Conservation (phyloP, 2,888 invertebrate species). For the Epistrophella euchroma region DNA sequence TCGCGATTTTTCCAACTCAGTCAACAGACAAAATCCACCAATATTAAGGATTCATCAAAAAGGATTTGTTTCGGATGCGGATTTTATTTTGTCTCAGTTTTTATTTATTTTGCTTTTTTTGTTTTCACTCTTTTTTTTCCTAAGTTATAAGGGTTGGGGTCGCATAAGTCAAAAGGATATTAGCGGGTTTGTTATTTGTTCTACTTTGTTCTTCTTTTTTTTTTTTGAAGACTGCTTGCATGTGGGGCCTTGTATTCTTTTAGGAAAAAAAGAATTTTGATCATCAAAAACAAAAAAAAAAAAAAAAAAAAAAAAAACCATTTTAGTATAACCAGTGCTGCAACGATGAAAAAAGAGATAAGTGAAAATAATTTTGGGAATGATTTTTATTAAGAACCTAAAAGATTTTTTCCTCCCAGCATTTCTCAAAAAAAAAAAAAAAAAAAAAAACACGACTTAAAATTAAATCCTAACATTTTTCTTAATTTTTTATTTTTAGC, state of each 20-base stretch:
- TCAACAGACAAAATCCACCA: constrained; percentile 74
- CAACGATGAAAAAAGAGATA: constrained; percentile 66
- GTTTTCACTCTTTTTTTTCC: neutral
- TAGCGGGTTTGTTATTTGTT: constrained; percentile 70
- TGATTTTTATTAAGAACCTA: constrained; percentile 73
- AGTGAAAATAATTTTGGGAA: constrained; percentile 71
- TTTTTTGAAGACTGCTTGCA: constrained; percentile 13
- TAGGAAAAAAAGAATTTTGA: constrained; percentile 56
- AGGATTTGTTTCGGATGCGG: constrained; percentile 69
- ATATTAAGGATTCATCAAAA: constrained; percentile 75
- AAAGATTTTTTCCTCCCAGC: constrained; percentile 2
- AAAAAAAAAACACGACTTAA: constrained; percentile 48
- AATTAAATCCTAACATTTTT: constrained; percentile 73
- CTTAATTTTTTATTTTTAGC: constrained; percentile 60
- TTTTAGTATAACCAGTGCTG: constrained; percentile 16
- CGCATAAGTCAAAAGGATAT: constrained; percentile 67
- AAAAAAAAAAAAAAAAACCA: constrained; percentile 43
- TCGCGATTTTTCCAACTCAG: constrained; percentile 74
- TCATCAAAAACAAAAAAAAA: constrained; percentile 45
- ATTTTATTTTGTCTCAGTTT: constrained; percentile 55
- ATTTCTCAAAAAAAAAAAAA: constrained; percentile 20
- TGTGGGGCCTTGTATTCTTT: neutral
- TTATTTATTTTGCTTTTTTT: constrained; percentile 19
- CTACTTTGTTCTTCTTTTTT: constrained; percentile 31
- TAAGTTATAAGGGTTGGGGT: constrained; percentile 3